A percentile compares a stretch with the other conserved stretches of the same genome.
Evolutionary conservation across 2,888 invertebrate species (phyloP).

Genomic region (Tyria jacobaeae): DNA sequence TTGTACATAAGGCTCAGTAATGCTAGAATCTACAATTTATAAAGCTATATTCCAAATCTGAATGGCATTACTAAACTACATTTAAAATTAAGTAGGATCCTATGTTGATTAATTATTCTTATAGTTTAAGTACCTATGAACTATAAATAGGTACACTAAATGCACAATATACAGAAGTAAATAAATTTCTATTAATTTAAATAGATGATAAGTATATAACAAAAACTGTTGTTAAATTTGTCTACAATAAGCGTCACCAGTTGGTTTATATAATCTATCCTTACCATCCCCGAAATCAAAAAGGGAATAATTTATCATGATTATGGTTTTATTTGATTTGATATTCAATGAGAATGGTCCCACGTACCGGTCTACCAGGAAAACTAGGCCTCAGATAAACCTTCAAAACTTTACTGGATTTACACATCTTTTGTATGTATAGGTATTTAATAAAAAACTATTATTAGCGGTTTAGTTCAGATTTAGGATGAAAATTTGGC

Average conservation of each 20-base stretch:
- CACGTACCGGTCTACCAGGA: conserved; percentile 77
- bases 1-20: conserved; percentile 73
- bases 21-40: conserved; percentile 81
- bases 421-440: conserved; percentile 32
- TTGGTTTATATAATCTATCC: conserved; percentile 73
- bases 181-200: conserved; percentile 67
- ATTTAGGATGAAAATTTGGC: conserved; percentile 56
- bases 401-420: conserved; percentile 37
- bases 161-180: conserved; percentile 80
- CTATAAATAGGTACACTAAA: conserved; percentile 69
- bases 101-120: conserved; percentile 54
- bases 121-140: conserved; percentile 56
- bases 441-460: conserved; percentile 42
- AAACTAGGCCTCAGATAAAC: conserved; percentile 72
- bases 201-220: conserved; percentile 78
- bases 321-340: conserved; percentile 77
- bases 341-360: conserved; percentile 84
- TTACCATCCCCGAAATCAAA: conserved; percentile 74
- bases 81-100: conserved; percentile 52
- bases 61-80: conserved; percentile 72
- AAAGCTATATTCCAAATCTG: conserved; percentile 89
- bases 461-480: conserved; percentile 41
- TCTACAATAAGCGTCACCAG: conserved; percentile 84
- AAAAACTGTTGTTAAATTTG: conserved; percentile 77
- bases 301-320: conserved; percentile 74